These are phyloP conservation scores for Penaeus vannamei DNA, from an alignment of 1,140 invertebrate genomes.

Conservation along the genomic window DNA sequence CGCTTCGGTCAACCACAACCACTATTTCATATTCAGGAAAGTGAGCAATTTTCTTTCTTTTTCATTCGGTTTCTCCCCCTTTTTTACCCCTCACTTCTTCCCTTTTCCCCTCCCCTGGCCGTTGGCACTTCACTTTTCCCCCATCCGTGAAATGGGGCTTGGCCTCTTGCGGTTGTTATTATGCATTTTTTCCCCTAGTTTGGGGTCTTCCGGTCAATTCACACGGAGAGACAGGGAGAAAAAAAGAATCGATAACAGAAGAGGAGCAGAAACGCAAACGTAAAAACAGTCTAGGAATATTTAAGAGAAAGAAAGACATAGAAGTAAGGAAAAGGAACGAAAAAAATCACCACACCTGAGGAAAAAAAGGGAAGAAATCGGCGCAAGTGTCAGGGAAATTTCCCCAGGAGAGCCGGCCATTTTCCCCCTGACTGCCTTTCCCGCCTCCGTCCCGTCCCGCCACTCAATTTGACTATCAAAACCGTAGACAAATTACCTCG, in stretches of 20 bases:
- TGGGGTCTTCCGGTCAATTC: not conserved
- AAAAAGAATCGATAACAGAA: no score
- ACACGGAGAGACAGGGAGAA: no score
- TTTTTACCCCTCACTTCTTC: not conserved
- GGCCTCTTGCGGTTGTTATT: not conserved
- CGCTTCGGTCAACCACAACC: not conserved
- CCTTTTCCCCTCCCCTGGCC: not conserved
- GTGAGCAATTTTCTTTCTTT: not conserved
- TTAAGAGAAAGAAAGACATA: no score
- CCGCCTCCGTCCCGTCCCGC: not conserved
- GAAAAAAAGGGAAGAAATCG: not conserved
- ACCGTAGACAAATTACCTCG: constrained; percentile 57
- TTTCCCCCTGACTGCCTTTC: constrained; percentile 14
- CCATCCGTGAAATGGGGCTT: constrained; percentile 27
- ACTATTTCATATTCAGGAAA: constrained; percentile 50
- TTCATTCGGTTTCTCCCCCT: not conserved
- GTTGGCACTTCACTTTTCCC: constrained; percentile 33
- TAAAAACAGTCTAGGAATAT: no score
- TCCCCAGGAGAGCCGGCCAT: not conserved
- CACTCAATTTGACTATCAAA: constrained; percentile 62
- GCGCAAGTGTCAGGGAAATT: no score
- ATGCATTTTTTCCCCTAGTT: not conserved
- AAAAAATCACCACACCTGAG: not conserved
- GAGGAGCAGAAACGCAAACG: no score
- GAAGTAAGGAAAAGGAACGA: no score